These are phyloP conservation scores for Hemiprocne comata DNA, from an alignment of 2,113 vertebrate genomes.

Conservation along the genomic window DNA sequence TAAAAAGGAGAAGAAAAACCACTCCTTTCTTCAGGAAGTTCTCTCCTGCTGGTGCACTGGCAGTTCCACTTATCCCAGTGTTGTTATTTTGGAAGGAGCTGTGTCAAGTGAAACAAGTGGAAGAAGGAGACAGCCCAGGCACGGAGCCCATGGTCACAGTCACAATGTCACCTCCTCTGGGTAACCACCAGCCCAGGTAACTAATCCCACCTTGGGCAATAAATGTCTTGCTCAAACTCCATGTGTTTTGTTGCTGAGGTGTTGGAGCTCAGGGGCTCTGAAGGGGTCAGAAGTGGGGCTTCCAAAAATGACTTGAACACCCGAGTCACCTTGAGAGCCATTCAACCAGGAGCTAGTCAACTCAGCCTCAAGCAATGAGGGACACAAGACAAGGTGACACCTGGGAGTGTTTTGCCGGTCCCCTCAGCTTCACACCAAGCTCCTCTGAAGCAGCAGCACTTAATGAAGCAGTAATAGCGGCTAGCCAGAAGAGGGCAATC, in stretches of 20 bases:
- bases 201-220: neutral
- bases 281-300: neutral
- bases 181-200: neutral
- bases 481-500: constrained; percentile 55
- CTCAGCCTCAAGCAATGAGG: accelerated
- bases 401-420: neutral
- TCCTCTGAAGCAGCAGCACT: neutral
- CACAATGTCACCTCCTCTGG: neutral
- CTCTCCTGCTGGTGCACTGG: neutral
- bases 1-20: neutral
- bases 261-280: neutral
- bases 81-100: constrained; percentile 14
- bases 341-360: accelerated
- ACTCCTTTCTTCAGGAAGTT: neutral
- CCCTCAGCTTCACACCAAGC: neutral
- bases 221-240: neutral
- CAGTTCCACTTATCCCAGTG: neutral
- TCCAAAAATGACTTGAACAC: neutral
- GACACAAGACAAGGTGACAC: neutral
- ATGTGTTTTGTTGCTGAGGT: accelerated
- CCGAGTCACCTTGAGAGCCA: neutral
- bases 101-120: neutral
- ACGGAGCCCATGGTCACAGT: accelerated
- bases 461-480: neutral
- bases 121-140: accelerated